phyloP scores from a whole-genome alignment of 2,113 vertebrate species.

The Cyprinodon brontotheroides region DNA sequence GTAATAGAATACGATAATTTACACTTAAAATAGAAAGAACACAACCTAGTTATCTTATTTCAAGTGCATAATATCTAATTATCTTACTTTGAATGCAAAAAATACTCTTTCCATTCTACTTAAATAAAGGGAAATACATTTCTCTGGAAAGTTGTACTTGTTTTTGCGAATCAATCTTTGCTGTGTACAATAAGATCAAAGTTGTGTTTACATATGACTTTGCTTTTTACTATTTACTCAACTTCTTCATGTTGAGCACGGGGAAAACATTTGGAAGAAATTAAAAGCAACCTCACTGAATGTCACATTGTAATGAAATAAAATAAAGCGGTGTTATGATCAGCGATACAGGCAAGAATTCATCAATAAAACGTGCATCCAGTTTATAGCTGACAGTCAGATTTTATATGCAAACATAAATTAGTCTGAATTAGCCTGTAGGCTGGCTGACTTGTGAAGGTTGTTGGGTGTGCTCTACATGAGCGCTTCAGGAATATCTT shows the following conservation, averaged over 20 bases:
- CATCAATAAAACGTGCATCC: conserved; percentile 24
- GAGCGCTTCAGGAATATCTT: background rate
- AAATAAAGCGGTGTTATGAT: conserved; percentile 15
- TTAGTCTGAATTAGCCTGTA: background rate
- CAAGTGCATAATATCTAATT: too few relatives aligned
- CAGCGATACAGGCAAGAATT: conserved; percentile 19
- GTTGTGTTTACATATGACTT: background rate
- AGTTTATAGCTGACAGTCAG: conserved; percentile 21
- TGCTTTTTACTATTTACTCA: conserved; percentile 23
- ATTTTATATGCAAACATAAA: conserved; percentile 35
- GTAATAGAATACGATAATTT: too few relatives aligned
- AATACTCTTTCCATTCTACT: too few relatives aligned
- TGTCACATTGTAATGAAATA: conserved; percentile 43
- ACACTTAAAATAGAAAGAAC: too few relatives aligned
- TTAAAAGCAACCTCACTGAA: conserved; percentile 2
- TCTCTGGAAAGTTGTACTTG: too few relatives aligned
- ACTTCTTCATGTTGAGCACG: background rate
- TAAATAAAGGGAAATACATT: too few relatives aligned
- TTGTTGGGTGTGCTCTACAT: background rate
- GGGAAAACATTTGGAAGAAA: conserved; percentile 17
- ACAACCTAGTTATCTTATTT: too few relatives aligned
- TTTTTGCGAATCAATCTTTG: too few relatives aligned
- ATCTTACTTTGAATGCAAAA: too few relatives aligned
- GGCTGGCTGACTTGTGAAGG: background rate
- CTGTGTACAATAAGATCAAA: too few relatives aligned